Evolutionary conservation across 2,888 invertebrate genomes (phyloP), one percentile per base, ranked within the genome.

Genomic region (Lissonota sp.): DNA sequence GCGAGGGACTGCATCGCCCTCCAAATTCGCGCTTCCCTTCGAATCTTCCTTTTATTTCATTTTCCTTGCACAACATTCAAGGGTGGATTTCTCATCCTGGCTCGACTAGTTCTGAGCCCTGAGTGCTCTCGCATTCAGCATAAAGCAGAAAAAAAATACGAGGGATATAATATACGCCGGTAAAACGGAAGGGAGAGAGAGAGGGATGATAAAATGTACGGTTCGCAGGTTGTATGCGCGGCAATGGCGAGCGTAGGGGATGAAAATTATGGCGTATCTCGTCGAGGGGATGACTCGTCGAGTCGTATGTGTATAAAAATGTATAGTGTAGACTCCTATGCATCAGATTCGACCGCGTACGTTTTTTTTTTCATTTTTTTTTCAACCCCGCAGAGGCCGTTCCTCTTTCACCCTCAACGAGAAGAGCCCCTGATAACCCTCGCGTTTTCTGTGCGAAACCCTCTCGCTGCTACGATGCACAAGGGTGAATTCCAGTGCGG

Each of bases 401-500:
- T 51, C 66, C 63, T 53, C 42, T 60, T 60, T 7, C 66, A 67
- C 64, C 64, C 73, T 57, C 46, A 7, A 40, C 53, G 46, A 14
- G 26, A 16, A 51, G 44, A 55, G 6, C 66, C 58, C 58, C 67
- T 67, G 60, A 60, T n/a, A 75, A 71, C 66, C 63, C 60, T 57
- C 76, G 64, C 72, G 63, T 71, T 66, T 46, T 72, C 53, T 26
- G 63, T 37, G 42, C 40, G 66, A 63, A 64, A 70, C 53, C 16
- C 71, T 58, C 46, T 53, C 46, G 46, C 51, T 26, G 14, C 73
- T 39, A 37, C n/a, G 49, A 57, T 64, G 63, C 40, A 70, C 71
- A 80, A 82, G 83, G 83, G 62, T 71, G 79, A 58, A 49, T 55
- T 82, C 58, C 78, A 72, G 78, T 74, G 26, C 62, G 80, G 83